phyloP scores from a whole-genome alignment of 2,113 vertebrate species.

The Xiphophorus maculatus region DNA sequence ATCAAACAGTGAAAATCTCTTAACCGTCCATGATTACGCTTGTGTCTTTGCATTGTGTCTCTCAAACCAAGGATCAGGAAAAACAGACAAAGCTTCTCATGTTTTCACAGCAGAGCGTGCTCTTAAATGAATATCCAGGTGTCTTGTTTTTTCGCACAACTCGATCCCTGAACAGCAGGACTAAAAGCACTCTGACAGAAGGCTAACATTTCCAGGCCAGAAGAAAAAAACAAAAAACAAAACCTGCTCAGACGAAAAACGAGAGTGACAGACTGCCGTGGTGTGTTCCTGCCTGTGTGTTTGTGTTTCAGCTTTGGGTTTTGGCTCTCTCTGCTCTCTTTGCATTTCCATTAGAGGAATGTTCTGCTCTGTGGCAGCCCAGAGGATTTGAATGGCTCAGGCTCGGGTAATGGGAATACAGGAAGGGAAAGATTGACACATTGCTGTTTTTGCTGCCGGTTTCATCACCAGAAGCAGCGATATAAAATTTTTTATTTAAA shows the following conservation, averaged over 20 bases:
- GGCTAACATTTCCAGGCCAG: conserved; percentile 30
- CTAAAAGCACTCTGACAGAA: conserved; percentile 26
- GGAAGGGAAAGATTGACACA: conserved; percentile 48
- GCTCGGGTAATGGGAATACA: conserved; percentile 55
- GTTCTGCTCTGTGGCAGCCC: conserved; percentile 52
- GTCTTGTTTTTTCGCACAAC: conserved; percentile 28
- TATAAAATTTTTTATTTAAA: conserved; percentile 1
- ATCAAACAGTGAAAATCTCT: no score
- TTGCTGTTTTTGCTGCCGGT: conserved; percentile 17
- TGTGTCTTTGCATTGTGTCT: not conserved
- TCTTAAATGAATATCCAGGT: conserved; percentile 17
- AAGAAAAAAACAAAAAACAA: conserved; percentile 38
- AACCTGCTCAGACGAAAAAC: conserved; percentile 20
- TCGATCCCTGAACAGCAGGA: conserved; percentile 19
- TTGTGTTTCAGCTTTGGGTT: conserved; percentile 27
- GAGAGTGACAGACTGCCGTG: conserved; percentile 22
- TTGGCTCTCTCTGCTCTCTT: conserved; percentile 35
- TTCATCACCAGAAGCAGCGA: conserved; percentile 32
- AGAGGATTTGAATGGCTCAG: conserved; percentile 63
- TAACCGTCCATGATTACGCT: no score
- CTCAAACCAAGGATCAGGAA: not conserved
- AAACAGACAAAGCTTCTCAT: not conserved
- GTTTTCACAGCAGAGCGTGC: not conserved
- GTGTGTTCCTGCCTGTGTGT: conserved; percentile 4
- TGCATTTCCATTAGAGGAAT: conserved; percentile 60